Evolutionary conservation across 2,113 vertebrate species (phyloP).

Genomic region (Leucosticte australis): DNA sequence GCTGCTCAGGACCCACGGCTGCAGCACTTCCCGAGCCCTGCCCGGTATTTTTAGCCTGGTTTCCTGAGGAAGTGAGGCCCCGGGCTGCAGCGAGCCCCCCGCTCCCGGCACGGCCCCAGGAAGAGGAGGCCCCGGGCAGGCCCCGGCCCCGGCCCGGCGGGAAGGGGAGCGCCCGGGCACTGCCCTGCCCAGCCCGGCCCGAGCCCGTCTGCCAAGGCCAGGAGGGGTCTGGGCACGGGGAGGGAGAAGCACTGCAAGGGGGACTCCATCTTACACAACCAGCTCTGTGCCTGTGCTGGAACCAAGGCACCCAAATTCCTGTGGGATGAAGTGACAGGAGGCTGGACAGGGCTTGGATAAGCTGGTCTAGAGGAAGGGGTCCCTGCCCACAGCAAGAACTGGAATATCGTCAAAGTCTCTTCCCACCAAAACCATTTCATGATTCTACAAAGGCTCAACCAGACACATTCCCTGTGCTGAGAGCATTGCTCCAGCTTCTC

Average conservation of each 20-base stretch:
- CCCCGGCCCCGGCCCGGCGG: fast-evolving
- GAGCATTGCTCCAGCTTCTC: not conserved
- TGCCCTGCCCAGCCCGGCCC: not conserved
- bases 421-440: not conserved
- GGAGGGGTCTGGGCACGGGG: not conserved
- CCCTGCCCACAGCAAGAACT: not conserved
- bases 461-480: not conserved
- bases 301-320: not conserved
- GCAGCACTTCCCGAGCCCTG: not conserved
- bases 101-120: not conserved
- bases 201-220: not conserved
- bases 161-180: not conserved
- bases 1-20: fast-evolving
- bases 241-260: not conserved
- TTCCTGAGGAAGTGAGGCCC: conserved; percentile 45
- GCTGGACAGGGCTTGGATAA: not conserved
- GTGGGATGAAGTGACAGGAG: too few relatives aligned
- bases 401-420: not conserved
- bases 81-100: not conserved
- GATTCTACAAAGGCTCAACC: not conserved
- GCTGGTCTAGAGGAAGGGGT: not conserved
- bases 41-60: not conserved
- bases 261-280: not conserved
- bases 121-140: not conserved
- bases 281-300: not conserved